Percentiles rank a stretch among this genome's conserved stretches.
These are phyloP conservation scores for Eospalax fontanierii DNA, from an alignment of 2,797 vertebrate species.

Conservation along the genomic window DNA sequence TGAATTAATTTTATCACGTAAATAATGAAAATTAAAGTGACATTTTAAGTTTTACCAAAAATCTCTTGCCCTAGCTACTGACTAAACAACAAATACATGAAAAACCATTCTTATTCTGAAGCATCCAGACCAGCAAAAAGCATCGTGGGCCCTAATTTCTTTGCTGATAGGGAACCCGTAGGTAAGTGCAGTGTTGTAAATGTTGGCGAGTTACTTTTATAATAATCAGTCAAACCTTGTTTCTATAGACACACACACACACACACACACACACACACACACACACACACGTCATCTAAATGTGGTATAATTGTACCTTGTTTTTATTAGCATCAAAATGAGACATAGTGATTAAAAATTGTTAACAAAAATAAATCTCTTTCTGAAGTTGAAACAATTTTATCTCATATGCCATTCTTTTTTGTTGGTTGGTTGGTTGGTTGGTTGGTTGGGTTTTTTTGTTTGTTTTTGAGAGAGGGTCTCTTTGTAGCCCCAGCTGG, in stretches of 20 bases:
- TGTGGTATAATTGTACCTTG: not conserved
- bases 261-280: not conserved
- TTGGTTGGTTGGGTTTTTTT: no score
- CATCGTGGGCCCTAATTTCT: not conserved
- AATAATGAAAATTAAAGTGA: not conserved
- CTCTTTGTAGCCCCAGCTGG: no score
- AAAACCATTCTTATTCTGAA: conserved; percentile 15
- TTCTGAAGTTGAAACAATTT: not conserved
- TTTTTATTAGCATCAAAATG: conserved; percentile 41
- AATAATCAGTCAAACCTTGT: conserved; percentile 1
- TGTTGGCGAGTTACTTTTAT: not conserved
- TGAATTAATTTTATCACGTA: conserved; percentile 50
- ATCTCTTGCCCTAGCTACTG: not conserved
- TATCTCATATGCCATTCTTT: not conserved
- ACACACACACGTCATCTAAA: not conserved
- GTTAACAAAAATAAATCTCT: not conserved
- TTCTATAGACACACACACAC: not conserved
- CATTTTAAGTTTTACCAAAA: conserved; percentile 57
- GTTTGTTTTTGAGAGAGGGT: no score
- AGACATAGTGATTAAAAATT: not conserved
- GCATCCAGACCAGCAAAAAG: not conserved
- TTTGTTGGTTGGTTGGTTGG: no score
- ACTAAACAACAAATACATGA: not conserved
- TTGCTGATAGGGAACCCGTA: not conserved
- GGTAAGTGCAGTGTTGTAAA: not conserved